These are phyloP conservation scores for Drosophila meridiana DNA, from an alignment of 2,888 invertebrate species.

Conservation along the genomic window DNA sequence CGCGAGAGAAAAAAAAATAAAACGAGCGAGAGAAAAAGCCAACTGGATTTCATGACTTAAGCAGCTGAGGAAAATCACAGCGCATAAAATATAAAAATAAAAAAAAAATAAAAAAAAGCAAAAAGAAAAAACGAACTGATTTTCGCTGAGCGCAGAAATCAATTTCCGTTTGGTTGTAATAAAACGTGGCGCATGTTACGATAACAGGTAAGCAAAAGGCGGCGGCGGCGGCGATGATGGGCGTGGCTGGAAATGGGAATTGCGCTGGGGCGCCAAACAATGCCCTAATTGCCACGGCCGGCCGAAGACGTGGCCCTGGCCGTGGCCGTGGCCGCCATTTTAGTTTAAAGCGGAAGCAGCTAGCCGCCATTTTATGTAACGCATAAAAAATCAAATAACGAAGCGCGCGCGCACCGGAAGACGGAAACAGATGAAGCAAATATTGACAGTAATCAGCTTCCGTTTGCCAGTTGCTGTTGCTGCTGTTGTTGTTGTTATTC, in stretches of 20 bases:
- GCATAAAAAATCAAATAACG: slow-evolving; percentile 28
- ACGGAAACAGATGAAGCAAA: slow-evolving; percentile 76
- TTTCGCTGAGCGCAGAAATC: slow-evolving; percentile 60
- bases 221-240: background rate
- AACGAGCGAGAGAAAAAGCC: background rate
- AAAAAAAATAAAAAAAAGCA: slow-evolving; percentile 24
- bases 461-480: slow-evolving; percentile 38
- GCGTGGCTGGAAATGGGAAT: slow-evolving; percentile 41
- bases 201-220: slow-evolving; percentile 46
- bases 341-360: slow-evolving; percentile 60
- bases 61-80: slow-evolving; percentile 59
- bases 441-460: slow-evolving; percentile 82
- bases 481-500: slow-evolving; percentile 10
- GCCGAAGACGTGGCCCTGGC: slow-evolving; percentile 20
- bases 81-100: slow-evolving; percentile 37
- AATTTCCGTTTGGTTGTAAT: slow-evolving; percentile 77
- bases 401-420: slow-evolving; percentile 31
- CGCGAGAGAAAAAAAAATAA: slow-evolving; percentile 22
- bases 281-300: slow-evolving; percentile 71
- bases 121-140: slow-evolving; percentile 31
- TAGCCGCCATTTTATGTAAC: slow-evolving; percentile 49
- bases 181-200: slow-evolving; percentile 65
- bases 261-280: slow-evolving; percentile 56
- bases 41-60: slow-evolving; percentile 58
- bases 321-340: slow-evolving; percentile 39